Conservation (phyloP, 1,140 invertebrate species). For the Acyrthosiphon pisum region DNA sequence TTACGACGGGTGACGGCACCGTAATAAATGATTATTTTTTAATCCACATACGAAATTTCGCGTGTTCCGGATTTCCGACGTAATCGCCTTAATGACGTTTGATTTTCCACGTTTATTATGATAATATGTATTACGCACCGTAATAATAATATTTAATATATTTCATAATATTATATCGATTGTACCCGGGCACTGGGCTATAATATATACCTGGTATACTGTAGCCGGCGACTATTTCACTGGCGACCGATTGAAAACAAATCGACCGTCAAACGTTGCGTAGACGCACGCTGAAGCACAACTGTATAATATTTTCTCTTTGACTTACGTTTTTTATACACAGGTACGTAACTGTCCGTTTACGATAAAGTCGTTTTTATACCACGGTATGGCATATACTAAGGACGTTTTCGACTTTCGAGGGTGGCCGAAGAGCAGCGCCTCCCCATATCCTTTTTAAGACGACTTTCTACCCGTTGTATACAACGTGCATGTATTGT, state of each 20-base stretch:
- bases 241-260: not conserved
- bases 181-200: not conserved
- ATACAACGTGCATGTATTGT: no score
- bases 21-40: constrained; percentile 33
- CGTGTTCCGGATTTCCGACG: constrained; percentile 1
- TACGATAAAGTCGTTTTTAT: not conserved
- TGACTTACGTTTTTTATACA: no score
- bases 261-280: not conserved
- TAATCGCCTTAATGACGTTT: not conserved
- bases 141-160: not conserved
- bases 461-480: not conserved
- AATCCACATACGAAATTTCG: not conserved
- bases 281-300: no score
- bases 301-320: no score
- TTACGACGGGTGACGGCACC: not conserved
- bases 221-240: not conserved
- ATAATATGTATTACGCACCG: not conserved
- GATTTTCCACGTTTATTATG: not conserved
- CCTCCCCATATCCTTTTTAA: not conserved
- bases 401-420: not conserved
- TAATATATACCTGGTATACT: no score
- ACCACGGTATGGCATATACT: not conserved
- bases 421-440: not conserved
- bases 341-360: not conserved
- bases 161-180: no score